Evolutionary conservation across 2,113 vertebrate genomes (phyloP).

Genomic region (Cryptoleucopteryx plumbea): DNA sequence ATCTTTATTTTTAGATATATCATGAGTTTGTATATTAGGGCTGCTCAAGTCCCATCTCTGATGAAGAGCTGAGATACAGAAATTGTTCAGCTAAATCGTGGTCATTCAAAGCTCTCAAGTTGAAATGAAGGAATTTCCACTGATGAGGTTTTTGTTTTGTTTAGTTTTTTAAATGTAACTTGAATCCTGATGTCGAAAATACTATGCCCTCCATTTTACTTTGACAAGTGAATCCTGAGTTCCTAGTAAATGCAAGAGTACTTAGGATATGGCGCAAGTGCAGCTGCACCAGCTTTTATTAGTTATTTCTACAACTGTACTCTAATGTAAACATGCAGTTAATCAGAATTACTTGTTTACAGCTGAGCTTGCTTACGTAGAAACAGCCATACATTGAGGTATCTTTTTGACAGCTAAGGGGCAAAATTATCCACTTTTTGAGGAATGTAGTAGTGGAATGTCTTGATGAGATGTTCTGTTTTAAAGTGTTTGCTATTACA

Average conservation of each 20-base stretch:
- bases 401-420: neutral
- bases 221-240: neutral
- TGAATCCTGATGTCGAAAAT: neutral
- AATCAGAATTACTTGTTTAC: conserved; percentile 3
- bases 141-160: neutral
- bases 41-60: neutral
- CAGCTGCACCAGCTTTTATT: neutral
- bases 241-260: neutral
- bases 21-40: neutral
- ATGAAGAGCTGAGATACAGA: neutral
- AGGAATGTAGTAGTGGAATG: neutral
- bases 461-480: neutral
- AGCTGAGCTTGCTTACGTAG: neutral
- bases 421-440: neutral
- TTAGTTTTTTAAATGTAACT: neutral
- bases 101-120: neutral
- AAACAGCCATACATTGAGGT: neutral
- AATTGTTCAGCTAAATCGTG: neutral
- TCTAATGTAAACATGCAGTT: neutral
- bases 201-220: neutral
- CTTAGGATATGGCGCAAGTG: neutral
- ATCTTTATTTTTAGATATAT: conserved; percentile 16
- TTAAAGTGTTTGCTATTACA: neutral
- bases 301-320: neutral
- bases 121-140: conserved; percentile 7